Percentiles rank a stretch among this genome's conserved stretches.
phyloP scores from a whole-genome alignment of 1,140 invertebrate species.

The Heliconius nattereri region DNA sequence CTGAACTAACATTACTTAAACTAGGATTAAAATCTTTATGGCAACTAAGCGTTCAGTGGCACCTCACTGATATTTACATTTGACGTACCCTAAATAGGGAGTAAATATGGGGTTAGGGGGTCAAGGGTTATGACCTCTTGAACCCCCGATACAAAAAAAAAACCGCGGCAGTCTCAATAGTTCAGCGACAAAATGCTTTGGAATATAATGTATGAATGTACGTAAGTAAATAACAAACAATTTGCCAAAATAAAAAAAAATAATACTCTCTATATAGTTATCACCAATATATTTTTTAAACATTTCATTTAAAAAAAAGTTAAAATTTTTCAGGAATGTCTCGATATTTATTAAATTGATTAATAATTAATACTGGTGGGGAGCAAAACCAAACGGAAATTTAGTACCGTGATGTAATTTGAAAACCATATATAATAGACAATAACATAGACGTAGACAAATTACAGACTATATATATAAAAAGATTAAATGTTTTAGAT shows the following conservation, averaged over 20 bases:
- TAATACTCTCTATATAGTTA: constrained; percentile 57
- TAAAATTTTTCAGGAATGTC: constrained; percentile 74
- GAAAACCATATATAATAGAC: neutral
- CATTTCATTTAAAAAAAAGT: constrained; percentile 51
- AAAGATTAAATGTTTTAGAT: neutral
- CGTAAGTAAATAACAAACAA: constrained; percentile 19
- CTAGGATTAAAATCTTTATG: constrained; percentile 77
- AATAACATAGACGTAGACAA: neutral
- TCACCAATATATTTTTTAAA: constrained; percentile 1
- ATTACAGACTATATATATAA: constrained; percentile 2
- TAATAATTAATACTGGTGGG: neutral
- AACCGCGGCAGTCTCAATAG: constrained; percentile 66
- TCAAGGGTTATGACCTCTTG: neutral
- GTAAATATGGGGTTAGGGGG: neutral
- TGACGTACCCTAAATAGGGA: neutral
- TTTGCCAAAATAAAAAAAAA: constrained; percentile 55
- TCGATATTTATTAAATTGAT: constrained; percentile 41
- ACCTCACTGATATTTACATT: constrained; percentile 71
- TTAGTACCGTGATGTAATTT: constrained; percentile 5
- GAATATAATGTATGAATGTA: neutral
- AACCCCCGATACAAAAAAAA: constrained; percentile 31
- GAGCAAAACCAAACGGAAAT: neutral
- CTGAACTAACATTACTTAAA: constrained; percentile 57
- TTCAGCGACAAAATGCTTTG: constrained; percentile 60
- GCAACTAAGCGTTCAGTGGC: constrained; percentile 77